A percentile compares a stretch with the other conserved stretches of the same genome.
Conservation (phyloP, 2,113 vertebrate genomes). For the Menidia beryllina region DNA sequence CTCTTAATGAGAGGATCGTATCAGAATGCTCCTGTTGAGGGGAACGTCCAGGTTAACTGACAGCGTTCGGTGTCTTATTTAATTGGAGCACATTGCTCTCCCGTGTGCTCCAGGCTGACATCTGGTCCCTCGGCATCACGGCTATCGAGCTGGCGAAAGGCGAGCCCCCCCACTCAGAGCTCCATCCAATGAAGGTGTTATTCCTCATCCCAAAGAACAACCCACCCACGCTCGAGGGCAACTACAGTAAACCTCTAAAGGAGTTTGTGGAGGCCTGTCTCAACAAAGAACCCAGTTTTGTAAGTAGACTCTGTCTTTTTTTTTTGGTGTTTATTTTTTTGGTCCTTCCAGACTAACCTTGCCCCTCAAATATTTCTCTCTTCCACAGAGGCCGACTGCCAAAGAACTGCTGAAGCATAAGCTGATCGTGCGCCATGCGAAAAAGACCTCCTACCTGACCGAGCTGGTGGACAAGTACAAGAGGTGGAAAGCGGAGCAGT, state of each 20-base stretch:
- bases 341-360: not conserved
- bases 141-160: constrained; percentile 97
- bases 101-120: constrained; percentile 88
- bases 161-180: constrained; percentile 94
- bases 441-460: constrained; percentile 96
- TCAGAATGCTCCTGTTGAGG: too few relatives aligned
- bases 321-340: not conserved
- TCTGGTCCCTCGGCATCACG: constrained; percentile 98
- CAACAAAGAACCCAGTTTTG: constrained; percentile 98
- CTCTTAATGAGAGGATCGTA: too few relatives aligned
- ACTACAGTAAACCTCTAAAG: constrained; percentile 95
- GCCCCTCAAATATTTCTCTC: not conserved
- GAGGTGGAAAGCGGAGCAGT: constrained; percentile 95
- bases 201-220: constrained; percentile 99
- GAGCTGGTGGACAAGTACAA: constrained; percentile 98
- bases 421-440: constrained; percentile 93
- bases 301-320: constrained; percentile 78
- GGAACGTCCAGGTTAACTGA: too few relatives aligned
- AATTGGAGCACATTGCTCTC: not conserved
- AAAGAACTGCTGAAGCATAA: constrained; percentile 98
- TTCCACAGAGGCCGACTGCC: constrained; percentile 91
- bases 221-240: constrained; percentile 95
- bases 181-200: constrained; percentile 98
- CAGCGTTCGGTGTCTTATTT: not conserved
- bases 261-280: constrained; percentile 97